These are phyloP conservation scores for Spodoptera exigua DNA, from an alignment of 2,888 invertebrate species.

Conservation along the genomic window DNA sequence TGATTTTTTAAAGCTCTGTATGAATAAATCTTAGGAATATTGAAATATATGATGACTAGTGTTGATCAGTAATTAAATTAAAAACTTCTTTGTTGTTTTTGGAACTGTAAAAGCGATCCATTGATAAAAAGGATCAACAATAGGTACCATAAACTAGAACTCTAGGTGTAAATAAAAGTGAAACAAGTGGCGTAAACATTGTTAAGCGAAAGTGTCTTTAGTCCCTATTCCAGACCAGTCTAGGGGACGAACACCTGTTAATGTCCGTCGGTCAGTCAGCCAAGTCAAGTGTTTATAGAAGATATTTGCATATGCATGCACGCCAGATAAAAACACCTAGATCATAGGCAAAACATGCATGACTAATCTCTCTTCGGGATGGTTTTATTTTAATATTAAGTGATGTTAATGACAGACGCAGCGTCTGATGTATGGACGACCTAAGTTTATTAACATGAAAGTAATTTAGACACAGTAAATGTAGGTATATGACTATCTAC, in stretches of 20 bases:
- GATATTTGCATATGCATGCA: slow-evolving; percentile 78
- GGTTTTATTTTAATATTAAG: slow-evolving; percentile 58
- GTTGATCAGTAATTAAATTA: slow-evolving; percentile 2
- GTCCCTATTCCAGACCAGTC: slow-evolving; percentile 58
- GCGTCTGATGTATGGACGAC: slow-evolving; percentile 23
- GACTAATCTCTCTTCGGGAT: slow-evolving; percentile 69
- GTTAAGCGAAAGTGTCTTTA: slow-evolving; percentile 59
- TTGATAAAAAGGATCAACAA: slow-evolving; percentile 3
- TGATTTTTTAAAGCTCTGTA: slow-evolving; percentile 10
- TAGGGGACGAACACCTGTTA: slow-evolving; percentile 69
- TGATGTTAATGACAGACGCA: slow-evolving; percentile 60
- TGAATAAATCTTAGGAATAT: slow-evolving; percentile 4
- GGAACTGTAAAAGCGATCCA: not conserved
- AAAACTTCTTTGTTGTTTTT: not conserved
- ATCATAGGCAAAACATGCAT: slow-evolving; percentile 74
- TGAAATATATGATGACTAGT: slow-evolving; percentile 16
- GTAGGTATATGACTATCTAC: slow-evolving; percentile 24
- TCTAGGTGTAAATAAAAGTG: slow-evolving; percentile 35
- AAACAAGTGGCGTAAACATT: slow-evolving; percentile 48
- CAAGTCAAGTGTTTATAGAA: slow-evolving; percentile 68
- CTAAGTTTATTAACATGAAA: slow-evolving; percentile 16
- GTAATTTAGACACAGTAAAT: not conserved
- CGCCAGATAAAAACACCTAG: slow-evolving; percentile 72
- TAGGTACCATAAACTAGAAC: slow-evolving; percentile 17
- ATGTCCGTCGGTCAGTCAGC: slow-evolving; percentile 59